phyloP scores from a whole-genome alignment of 2,113 vertebrate species.

The Pachyramphus minor region DNA sequence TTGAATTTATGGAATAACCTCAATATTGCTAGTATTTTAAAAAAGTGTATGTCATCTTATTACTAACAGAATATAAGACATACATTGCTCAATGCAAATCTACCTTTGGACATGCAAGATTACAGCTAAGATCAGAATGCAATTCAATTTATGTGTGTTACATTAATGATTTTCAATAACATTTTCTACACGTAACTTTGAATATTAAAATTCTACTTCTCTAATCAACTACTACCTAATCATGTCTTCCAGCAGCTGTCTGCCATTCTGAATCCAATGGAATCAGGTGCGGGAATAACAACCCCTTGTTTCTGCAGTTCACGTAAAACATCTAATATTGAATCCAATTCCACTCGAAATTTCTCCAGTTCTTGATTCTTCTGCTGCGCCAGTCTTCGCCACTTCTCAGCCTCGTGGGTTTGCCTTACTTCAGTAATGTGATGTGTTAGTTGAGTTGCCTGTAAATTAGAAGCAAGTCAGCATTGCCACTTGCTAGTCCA shows the following conservation, averaged over 20 bases:
- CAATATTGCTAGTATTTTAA: not conserved
- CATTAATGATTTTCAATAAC: not conserved
- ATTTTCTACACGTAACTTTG: not conserved
- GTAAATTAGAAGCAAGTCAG: not conserved
- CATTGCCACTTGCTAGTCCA: not conserved
- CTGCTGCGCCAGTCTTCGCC: slow-evolving; percentile 82
- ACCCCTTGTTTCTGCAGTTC: slow-evolving; percentile 87
- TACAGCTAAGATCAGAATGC: not conserved
- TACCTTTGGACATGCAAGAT: not conserved
- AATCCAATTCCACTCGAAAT: slow-evolving; percentile 89
- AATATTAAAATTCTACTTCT: not conserved
- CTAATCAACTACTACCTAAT: not conserved
- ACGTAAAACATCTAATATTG: slow-evolving; percentile 86
- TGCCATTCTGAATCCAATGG: not conserved
- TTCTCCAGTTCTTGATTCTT: slow-evolving; percentile 85
- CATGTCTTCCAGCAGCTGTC: slow-evolving; percentile 17
- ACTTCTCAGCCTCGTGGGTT: slow-evolving; percentile 76
- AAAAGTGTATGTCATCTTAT: not conserved
- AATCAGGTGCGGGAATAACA: slow-evolving; percentile 71
- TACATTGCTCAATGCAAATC: not conserved
- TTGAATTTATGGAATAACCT: not conserved
- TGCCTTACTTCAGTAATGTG: slow-evolving; percentile 65
- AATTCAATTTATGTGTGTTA: not conserved
- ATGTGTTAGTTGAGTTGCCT: slow-evolving; percentile 78
- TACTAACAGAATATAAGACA: not conserved